phyloP scores from a whole-genome alignment of 2,888 invertebrate species.

The Mythimna albipuncta region DNA sequence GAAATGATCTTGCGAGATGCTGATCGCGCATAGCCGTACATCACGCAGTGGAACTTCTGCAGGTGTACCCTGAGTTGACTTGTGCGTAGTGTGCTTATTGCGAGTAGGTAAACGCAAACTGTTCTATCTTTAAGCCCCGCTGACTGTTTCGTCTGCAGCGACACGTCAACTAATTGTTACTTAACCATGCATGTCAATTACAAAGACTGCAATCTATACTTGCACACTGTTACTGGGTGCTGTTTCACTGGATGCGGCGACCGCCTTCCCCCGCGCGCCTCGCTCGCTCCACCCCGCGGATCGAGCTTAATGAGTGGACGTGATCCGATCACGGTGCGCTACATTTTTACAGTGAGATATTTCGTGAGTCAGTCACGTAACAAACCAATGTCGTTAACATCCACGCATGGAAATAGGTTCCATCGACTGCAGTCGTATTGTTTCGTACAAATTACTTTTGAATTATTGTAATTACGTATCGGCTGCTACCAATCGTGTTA shows the following conservation, averaged over 20 bases:
- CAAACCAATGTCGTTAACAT: conserved; percentile 58
- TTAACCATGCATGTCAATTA: neutral
- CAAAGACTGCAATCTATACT: neutral
- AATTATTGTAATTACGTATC: conserved; percentile 52
- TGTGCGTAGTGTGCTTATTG: neutral
- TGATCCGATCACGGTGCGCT: conserved; percentile 61
- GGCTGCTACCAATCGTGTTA: conserved; percentile 46
- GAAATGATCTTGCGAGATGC: neutral
- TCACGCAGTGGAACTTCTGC: neutral
- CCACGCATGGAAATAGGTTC: conserved; percentile 55
- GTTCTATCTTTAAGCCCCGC: neutral
- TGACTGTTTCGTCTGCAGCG: neutral
- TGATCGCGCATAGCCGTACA: neutral
- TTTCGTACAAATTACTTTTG: conserved; percentile 57
- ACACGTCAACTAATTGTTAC: neutral
- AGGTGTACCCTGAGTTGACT: no score
- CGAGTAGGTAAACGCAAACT: neutral
- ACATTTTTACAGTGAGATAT: conserved; percentile 46
- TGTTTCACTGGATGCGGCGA: conserved; percentile 9
- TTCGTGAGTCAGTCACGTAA: conserved; percentile 55
- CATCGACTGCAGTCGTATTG: conserved; percentile 39
- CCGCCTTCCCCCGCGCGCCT: neutral
- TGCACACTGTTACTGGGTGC: neutral
- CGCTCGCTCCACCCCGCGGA: conserved; percentile 12
- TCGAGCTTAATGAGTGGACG: conserved; percentile 62